These are phyloP conservation scores for Scaptodrosophila lebanonensis DNA, from an alignment of 1,140 invertebrate species.

Conservation along the genomic window DNA sequence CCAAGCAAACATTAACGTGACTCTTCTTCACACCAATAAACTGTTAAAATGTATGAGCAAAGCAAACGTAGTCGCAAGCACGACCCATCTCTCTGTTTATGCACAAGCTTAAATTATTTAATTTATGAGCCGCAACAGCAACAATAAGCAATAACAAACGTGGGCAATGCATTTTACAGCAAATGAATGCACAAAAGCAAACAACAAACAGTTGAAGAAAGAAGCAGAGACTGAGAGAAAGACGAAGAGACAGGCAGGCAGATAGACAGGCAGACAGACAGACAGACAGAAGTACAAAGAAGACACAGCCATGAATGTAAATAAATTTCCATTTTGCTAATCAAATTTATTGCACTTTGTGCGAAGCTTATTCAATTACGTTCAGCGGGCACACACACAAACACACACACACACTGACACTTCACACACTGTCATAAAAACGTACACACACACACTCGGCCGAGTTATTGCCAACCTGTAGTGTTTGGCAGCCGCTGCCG, in stretches of 20 bases:
- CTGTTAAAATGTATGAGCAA: slow-evolving; percentile 1
- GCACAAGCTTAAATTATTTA: slow-evolving; percentile 62
- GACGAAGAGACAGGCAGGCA: no score
- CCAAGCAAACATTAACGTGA: slow-evolving; percentile 36
- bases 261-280: no score
- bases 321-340: slow-evolving; percentile 76
- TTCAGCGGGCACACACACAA: slow-evolving; percentile 19
- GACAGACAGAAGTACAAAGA: no score
- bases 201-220: slow-evolving; percentile 41
- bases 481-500: background rate
- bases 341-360: slow-evolving; percentile 77
- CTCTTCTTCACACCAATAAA: slow-evolving; percentile 13
- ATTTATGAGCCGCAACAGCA: slow-evolving; percentile 70
- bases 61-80: background rate
- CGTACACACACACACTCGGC: slow-evolving; percentile 1
- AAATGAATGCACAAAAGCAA: slow-evolving; percentile 33
- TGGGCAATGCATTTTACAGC: slow-evolving; percentile 63
- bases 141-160: slow-evolving; percentile 17
- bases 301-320: no score
- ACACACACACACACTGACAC: background rate
- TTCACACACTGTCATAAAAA: background rate
- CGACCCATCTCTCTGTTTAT: background rate
- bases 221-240: no score
- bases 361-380: slow-evolving; percentile 75
- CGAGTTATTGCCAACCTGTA: slow-evolving; percentile 2